phyloP scores from a whole-genome alignment of 2,888 invertebrate species.

The Oithona nana region DNA sequence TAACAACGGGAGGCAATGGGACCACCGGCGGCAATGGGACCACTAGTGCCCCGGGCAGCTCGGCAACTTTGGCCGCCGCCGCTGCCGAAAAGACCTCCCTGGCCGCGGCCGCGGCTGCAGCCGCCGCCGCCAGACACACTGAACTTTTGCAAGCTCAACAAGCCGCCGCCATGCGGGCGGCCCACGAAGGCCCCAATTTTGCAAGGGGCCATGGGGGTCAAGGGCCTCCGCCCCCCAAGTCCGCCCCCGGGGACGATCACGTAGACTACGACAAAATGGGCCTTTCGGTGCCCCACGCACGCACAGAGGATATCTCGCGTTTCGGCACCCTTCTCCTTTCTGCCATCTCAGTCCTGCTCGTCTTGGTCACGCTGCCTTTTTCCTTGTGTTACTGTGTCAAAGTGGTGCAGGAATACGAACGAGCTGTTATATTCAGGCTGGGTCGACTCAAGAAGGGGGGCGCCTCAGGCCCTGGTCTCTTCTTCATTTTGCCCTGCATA shows the following conservation, averaged over 20 bases:
- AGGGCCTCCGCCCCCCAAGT: background rate
- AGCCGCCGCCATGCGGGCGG: background rate
- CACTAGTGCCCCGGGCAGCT: background rate
- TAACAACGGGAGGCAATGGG: background rate
- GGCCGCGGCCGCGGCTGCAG: background rate
- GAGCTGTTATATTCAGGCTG: conserved; percentile 34
- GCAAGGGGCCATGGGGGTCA: background rate
- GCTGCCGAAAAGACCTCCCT: background rate
- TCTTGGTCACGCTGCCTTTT: conserved; percentile 23
- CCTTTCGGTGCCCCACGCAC: background rate
- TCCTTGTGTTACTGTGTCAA: conserved; percentile 24
- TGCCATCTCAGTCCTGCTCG: conserved; percentile 22
- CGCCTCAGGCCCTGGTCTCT: conserved; percentile 36
- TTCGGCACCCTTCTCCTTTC: conserved; percentile 21
- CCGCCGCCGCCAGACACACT: background rate
- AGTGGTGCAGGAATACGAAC: conserved; percentile 35
- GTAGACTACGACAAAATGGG: background rate
- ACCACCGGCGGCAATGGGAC: background rate
- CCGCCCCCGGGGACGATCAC: background rate
- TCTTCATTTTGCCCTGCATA: conserved; percentile 42
- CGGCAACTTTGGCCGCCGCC: too few species aligned
- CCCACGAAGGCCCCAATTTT: too few species aligned
- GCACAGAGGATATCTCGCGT: conserved; percentile 13
- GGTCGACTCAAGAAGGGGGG: conserved; percentile 33
- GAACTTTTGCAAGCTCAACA: background rate